Evolutionary conservation across 2,113 vertebrate genomes (phyloP).

Genomic region (Burhinus bistriatus): DNA sequence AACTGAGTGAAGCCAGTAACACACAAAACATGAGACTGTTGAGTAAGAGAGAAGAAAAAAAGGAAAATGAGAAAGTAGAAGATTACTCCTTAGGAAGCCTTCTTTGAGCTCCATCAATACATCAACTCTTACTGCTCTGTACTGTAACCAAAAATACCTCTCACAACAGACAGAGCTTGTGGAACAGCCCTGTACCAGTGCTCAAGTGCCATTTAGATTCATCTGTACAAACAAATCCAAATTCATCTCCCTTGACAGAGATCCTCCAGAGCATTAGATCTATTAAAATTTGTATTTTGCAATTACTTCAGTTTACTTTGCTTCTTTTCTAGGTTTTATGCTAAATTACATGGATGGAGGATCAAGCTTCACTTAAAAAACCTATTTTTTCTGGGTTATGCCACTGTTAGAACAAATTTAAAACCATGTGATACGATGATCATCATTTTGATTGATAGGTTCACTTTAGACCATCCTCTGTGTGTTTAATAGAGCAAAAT

Average conservation of each 20-base stretch:
- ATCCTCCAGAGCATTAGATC: neutral
- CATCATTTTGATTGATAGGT: neutral
- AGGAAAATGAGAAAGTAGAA: neutral
- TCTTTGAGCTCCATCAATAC: neutral
- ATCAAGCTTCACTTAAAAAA: constrained; percentile 10
- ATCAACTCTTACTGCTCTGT: neutral
- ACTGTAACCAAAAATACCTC: neutral
- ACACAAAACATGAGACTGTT: rapidly evolving
- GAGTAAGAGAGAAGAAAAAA: neutral
- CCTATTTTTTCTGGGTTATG: neutral
- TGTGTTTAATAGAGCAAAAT: neutral
- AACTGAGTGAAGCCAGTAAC: neutral
- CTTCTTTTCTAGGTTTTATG: constrained; percentile 32
- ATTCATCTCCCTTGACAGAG: neutral
- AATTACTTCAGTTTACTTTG: constrained; percentile 52
- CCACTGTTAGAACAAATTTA: neutral
- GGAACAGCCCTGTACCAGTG: neutral
- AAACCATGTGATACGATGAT: neutral
- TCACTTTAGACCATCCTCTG: neutral
- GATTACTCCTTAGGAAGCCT: neutral
- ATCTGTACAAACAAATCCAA: constrained; percentile 37
- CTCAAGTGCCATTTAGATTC: neutral
- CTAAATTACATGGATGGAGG: constrained; percentile 9
- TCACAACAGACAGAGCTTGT: neutral
- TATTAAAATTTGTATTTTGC: constrained; percentile 48